Conservation (phyloP, 2,888 invertebrate genomes). For the Clanis bilineata region DNA sequence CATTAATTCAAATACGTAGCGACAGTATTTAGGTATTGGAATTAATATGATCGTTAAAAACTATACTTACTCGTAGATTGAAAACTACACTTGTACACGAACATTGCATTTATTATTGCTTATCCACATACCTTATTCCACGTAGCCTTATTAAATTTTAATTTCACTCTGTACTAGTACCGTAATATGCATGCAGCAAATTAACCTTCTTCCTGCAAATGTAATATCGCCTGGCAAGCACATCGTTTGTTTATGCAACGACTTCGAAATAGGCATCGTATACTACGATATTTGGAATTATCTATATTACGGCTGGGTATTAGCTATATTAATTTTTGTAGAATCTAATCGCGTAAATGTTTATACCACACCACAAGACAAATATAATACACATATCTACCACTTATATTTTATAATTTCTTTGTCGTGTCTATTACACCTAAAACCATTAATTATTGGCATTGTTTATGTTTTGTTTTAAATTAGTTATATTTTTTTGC, state of each 20-base stretch:
- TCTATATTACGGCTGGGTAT: too few species aligned
- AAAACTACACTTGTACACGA: background rate
- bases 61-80: background rate
- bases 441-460: too few species aligned
- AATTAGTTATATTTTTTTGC: too few species aligned
- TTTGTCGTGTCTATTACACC: too few species aligned
- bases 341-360: too few species aligned
- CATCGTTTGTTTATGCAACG: conserved; percentile 14
- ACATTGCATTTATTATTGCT: conserved; percentile 6
- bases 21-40: background rate
- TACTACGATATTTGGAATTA: too few species aligned
- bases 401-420: too few species aligned
- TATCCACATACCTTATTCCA: background rate
- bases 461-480: too few species aligned
- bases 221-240: conserved; percentile 12
- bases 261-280: background rate
- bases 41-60: background rate
- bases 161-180: background rate
- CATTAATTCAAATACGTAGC: background rate
- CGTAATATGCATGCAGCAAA: background rate
- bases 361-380: too few species aligned
- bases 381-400: too few species aligned
- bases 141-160: background rate
- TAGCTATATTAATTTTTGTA: too few species aligned
- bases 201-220: conserved; percentile 3